Evolutionary conservation across 1,140 invertebrate genomes (phyloP).

Genomic region (Camponotus floridanus): DNA sequence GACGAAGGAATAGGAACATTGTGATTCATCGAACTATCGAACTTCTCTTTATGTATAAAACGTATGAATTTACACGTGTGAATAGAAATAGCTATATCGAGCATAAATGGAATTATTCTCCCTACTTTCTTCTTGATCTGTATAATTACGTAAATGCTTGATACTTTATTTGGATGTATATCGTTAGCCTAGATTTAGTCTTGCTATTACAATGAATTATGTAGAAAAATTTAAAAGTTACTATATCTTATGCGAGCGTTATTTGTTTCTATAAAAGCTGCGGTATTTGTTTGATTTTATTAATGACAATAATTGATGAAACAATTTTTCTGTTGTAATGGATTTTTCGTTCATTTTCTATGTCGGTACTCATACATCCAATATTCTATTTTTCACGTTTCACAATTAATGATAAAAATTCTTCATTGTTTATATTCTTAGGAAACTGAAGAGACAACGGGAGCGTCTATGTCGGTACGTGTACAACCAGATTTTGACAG

Average conservation of each 20-base stretch:
- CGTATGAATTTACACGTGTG: constrained; percentile 49
- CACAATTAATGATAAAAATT: neutral
- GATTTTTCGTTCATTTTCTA: neutral
- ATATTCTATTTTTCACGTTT: neutral
- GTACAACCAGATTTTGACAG: constrained; percentile 88
- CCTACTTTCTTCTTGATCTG: neutral
- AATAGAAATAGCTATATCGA: constrained; percentile 6
- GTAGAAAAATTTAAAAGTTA: neutral
- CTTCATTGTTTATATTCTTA: constrained; percentile 79
- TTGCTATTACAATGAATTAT: neutral
- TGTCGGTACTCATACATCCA: neutral
- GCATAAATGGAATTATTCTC: constrained; percentile 21
- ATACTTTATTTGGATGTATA: neutral
- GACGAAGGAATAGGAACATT: constrained; percentile 60
- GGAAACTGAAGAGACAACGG: constrained; percentile 89
- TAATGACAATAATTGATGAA: neutral
- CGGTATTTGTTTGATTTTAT: neutral
- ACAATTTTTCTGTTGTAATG: neutral
- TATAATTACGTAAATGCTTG: constrained; percentile 12
- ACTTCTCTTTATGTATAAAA: constrained; percentile 29
- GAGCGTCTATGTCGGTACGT: constrained; percentile 89
- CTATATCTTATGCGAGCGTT: constrained; percentile 1
- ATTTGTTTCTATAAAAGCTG: constrained; percentile 11
- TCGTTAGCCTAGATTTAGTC: constrained; percentile 24
- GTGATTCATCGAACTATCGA: constrained; percentile 49